Base-by-base conservation (phyloP, 2,888 invertebrate genomes). In the Lamellibrachia satsuma region DNA sequence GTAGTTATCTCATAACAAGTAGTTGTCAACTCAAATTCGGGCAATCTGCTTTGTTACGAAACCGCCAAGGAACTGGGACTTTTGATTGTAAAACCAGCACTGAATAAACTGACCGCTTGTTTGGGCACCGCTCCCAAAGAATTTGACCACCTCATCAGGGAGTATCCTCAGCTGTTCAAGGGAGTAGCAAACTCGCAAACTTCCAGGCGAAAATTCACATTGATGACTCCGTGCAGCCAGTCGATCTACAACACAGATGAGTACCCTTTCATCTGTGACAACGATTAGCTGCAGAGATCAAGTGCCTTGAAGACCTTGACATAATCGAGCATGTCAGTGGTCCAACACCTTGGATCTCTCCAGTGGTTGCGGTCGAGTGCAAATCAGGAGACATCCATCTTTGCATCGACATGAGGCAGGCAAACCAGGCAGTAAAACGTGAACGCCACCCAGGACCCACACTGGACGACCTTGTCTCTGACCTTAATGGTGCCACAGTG, bases 281-380 rank as follows among this genome's bases (percentile, higher is more conserved):
- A 52, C 93, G 94, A n/a, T 93, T 95, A 2, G 93, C 94, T 92
- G 52, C 93, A 91, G 94, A 95, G 92, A 92, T 95, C n/a, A 92
- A 94, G 90, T 92, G 93, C n/a, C 93, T 94, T 8, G 93, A 94
- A 90, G 92, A 93, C 9, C 90, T 94, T 15, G 95, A 94, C 91
- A 94, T 95, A 39, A 95, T 95, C 27, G 95, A 95, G 91, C 92
- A 92, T 57, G 94, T 94, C 51, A 93, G 92, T 90, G 95, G 94
- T 3, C 95, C 94, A 15, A 95, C 95, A 39, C 95, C 94, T 7
- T 95, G 95, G 94, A 94, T 95, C 3, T 94, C 94, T 39, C 94
- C 94, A 9, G 93, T 95, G 0, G 94, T 95, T 2, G 93, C 94
- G n/a, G 95, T 94, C 3, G 94, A 94, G 93, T 93, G 94, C 4